Evolutionary conservation across 2,888 invertebrate genomes (phyloP).

Genomic region (Fabriciana adippe): DNA sequence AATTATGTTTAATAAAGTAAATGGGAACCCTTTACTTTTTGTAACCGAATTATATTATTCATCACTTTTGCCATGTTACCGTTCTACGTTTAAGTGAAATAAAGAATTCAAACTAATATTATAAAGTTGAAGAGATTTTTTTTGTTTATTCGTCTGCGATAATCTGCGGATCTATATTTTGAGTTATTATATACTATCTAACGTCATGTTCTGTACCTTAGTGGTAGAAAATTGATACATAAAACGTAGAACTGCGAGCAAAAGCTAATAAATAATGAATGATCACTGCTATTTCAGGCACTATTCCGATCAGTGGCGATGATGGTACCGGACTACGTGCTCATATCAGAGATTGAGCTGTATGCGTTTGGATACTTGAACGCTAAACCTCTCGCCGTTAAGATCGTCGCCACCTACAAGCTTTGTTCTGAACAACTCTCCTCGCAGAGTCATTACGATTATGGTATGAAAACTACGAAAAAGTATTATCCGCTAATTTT

Average conservation of each 20-base stretch:
- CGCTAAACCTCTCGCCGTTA: slow-evolving; percentile 93
- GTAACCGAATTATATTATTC: background rate
- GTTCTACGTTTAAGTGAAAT: too few species aligned
- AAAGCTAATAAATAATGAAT: too few species aligned
- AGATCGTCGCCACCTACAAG: slow-evolving; percentile 96
- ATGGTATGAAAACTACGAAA: slow-evolving; percentile 80
- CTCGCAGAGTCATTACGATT: slow-evolving; percentile 97
- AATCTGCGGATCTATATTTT: too few species aligned
- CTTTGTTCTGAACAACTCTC: slow-evolving; percentile 97
- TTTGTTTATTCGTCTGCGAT: too few species aligned
- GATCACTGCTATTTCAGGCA: slow-evolving; percentile 76
- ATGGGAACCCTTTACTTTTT: background rate
- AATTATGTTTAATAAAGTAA: too few species aligned
- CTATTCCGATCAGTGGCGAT: slow-evolving; percentile 97
- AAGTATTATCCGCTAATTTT: too few species aligned
- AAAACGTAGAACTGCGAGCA: too few species aligned
- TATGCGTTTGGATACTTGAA: slow-evolving; percentile 96
- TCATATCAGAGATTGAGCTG: slow-evolving; percentile 96
- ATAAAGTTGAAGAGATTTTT: too few species aligned
- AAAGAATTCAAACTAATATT: too few species aligned
- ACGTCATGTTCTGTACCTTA: too few species aligned
- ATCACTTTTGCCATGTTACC: background rate
- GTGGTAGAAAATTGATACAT: too few species aligned
- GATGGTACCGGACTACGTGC: slow-evolving; percentile 98
- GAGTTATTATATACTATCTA: too few species aligned